Conservation (phyloP, 2,888 invertebrate genomes). For the Hemaris fuciformis region DNA sequence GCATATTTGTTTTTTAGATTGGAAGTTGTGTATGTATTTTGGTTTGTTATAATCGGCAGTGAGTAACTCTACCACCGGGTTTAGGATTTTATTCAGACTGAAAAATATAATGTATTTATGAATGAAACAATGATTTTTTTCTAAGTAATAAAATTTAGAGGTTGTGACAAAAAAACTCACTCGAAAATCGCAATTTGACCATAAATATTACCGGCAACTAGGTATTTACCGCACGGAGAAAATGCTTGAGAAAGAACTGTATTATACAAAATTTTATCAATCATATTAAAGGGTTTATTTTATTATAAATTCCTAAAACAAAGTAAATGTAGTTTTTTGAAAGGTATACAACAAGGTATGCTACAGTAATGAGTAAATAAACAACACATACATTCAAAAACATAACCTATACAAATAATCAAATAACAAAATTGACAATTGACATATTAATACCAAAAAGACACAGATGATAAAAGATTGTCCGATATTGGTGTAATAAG, state of each 20-base stretch:
- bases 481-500: neutral
- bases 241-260: conserved; percentile 91
- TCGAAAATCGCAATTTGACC: conserved; percentile 91
- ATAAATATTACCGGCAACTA: conserved; percentile 91
- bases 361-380: too few relatives aligned
- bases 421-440: too few relatives aligned
- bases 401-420: too few relatives aligned
- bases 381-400: neutral
- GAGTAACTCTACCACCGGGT: conserved; percentile 79
- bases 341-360: too few relatives aligned
- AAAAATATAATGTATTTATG: conserved; percentile 34
- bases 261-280: conserved; percentile 86
- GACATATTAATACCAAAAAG: neutral
- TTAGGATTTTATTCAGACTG: conserved; percentile 83
- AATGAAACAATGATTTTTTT: neutral
- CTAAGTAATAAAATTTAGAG: neutral
- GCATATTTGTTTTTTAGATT: conserved; percentile 84
- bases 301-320: too few relatives aligned
- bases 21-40: conserved; percentile 80
- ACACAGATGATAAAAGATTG: neutral
- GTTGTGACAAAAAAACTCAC: conserved; percentile 76
- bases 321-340: neutral
- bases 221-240: conserved; percentile 91
- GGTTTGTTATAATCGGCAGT: conserved; percentile 82
- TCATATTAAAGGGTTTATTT: conserved; percentile 46